Evolutionary conservation across 2,797 vertebrate species (phyloP), one percentile per base, ranked within the genome.

Genomic region (Squalus acanthias): DNA sequence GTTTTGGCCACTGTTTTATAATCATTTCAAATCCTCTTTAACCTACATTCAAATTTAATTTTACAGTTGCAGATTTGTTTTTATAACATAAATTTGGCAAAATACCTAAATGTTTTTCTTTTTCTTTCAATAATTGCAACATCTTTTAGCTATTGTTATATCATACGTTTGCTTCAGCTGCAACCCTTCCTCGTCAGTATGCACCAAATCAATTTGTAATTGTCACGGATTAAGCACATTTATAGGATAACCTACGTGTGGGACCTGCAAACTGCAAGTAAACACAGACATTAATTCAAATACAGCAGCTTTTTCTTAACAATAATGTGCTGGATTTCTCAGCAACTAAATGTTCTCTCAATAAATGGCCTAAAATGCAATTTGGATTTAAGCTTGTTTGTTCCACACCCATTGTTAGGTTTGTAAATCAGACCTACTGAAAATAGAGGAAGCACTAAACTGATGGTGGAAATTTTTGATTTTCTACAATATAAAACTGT

Each of bases 161-260:
- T 67, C 7, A 20, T 20, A 76, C 60, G 50, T 9, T 74, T 95
- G 50, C 7, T 69, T 76, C 72, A 76, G 94, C 50, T 50, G 60
- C 24, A 74, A 57, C 26, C 69, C 13, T 57, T 76, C 70, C 50
- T 95, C 29, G 22, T 95, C 50, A 95, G 57, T 76, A 72, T 95
- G 46, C 69, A 95, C 26, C 70, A 63, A 65, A n/a, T 3, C 60
- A 95, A 57, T 74, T 95, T 74, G 67, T 95, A 95, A 95, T 76
- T 95, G 94, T 95, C 50, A 95, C 29, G 29, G 70, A 76, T 60
- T 95, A 53, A 74, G 15, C 24, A 57, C 50, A 95, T 95, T 95
- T 70, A 29, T 50, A 29, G 69, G 69, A 53, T 24, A 8, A 50
- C 10, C 46, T 39, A 95, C 26, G 94, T 33, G 67, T 50, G 69